Conservation (phyloP, 1,140 invertebrate species). For the Camponotus pennsylvanicus region DNA sequence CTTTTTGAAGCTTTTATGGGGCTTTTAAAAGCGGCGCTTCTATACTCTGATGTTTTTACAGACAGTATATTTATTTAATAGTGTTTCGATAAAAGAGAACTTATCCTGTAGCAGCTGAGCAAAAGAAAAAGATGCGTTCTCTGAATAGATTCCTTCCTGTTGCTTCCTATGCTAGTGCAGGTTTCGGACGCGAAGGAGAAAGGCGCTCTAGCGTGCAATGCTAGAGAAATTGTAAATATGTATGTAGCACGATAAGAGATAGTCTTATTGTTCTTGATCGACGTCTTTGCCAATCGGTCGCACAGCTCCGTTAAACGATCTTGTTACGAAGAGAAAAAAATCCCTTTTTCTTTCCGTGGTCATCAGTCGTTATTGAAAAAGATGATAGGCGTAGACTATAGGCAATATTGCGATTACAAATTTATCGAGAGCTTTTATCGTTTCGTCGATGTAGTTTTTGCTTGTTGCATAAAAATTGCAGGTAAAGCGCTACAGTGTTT, state of each 20-base stretch:
- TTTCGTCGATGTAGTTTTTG: constrained; percentile 51
- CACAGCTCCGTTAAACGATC: constrained; percentile 72
- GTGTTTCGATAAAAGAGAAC: constrained; percentile 8
- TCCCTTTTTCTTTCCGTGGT: constrained; percentile 34
- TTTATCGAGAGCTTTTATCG: constrained; percentile 54
- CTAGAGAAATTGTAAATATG: constrained; percentile 84
- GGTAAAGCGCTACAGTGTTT: constrained; percentile 44
- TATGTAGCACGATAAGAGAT: constrained; percentile 86
- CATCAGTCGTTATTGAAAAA: constrained; percentile 34
- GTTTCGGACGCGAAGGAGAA: constrained; percentile 76
- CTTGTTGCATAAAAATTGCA: constrained; percentile 53
- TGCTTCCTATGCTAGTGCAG: constrained; percentile 74
- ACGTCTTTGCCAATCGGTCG: constrained; percentile 81
- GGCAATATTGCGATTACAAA: constrained; percentile 44
- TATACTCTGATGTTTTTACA: constrained; percentile 26
- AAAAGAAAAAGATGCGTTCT: constrained; percentile 39
- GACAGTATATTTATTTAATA: constrained; percentile 58
- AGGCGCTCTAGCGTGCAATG: constrained; percentile 68
- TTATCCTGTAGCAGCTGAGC: constrained; percentile 8
- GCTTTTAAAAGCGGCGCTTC: constrained; percentile 4
- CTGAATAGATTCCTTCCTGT: constrained; percentile 60
- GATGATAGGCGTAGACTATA: constrained; percentile 44
- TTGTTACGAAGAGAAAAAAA: constrained; percentile 50
- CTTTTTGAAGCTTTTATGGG: background rate
- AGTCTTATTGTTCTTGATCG: constrained; percentile 85